Conservation (phyloP, 1,140 invertebrate species). For the Dreissena rostriformis region DNA sequence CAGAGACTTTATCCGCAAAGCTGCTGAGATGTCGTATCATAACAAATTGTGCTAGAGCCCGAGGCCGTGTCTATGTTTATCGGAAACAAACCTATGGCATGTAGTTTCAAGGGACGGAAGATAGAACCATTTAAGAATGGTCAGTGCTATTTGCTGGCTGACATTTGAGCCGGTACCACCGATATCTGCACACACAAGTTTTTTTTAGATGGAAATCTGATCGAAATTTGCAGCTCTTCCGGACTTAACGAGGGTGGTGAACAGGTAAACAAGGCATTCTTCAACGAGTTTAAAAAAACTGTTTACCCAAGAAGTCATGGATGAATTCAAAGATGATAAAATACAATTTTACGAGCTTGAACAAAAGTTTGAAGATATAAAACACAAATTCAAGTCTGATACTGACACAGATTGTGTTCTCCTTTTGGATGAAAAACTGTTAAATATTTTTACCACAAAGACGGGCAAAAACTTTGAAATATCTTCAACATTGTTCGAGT, state of each 20-base stretch:
- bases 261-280: background rate
- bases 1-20: constrained; percentile 45
- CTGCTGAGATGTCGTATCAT: constrained; percentile 43
- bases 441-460: too few relatives aligned
- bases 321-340: background rate
- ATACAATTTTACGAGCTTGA: background rate
- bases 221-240: background rate
- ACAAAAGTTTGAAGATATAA: constrained; percentile 13
- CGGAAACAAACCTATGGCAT: constrained; percentile 18
- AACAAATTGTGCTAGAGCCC: constrained; percentile 51
- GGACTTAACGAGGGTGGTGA: background rate
- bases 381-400: background rate
- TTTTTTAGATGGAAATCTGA: background rate
- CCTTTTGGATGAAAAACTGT: too few relatives aligned
- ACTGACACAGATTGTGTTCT: background rate
- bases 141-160: constrained; percentile 46
- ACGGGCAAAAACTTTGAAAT: background rate
- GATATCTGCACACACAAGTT: constrained; percentile 4
- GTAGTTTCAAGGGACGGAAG: background rate
- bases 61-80: constrained; percentile 55
- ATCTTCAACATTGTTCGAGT: background rate
- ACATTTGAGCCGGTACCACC: constrained; percentile 43
- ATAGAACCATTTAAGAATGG: constrained; percentile 16
- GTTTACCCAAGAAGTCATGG: background rate
- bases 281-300: background rate